These are phyloP conservation scores for Molossus alvarezi DNA, from an alignment of 2,797 vertebrate species.

Conservation along the genomic window DNA sequence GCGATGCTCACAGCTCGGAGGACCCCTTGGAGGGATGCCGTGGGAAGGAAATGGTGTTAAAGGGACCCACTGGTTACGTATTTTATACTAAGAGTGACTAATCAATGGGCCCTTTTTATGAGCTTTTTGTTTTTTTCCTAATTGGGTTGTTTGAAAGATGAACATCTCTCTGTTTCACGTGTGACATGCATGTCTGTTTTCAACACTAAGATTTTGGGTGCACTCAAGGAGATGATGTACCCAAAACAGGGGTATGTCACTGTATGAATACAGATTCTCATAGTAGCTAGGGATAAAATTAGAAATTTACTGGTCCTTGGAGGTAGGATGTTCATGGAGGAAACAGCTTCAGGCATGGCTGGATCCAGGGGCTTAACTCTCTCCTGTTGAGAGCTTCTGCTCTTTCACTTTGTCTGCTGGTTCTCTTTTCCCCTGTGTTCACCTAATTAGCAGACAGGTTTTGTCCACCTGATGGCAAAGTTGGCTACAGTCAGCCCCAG, in stretches of 20 bases:
- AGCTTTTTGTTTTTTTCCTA: neutral
- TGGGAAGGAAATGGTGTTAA: neutral
- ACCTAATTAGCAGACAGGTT: neutral
- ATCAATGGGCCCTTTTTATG: neutral
- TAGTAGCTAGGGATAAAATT: neutral
- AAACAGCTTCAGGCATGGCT: neutral
- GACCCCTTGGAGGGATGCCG: constrained; percentile 53
- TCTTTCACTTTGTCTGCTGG: neutral
- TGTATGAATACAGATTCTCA: neutral
- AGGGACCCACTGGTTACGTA: neutral
- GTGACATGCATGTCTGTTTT: neutral
- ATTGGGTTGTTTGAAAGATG: neutral
- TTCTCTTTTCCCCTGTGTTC: neutral
- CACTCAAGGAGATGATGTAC: neutral
- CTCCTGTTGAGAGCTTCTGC: neutral
- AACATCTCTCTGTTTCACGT: neutral
- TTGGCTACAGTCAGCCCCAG: neutral
- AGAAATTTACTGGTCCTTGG: neutral
- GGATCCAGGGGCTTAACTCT: neutral
- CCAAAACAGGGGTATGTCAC: neutral
- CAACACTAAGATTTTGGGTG: neutral
- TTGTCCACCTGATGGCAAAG: neutral
- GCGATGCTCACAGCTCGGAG: constrained; percentile 20
- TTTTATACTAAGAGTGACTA: neutral
- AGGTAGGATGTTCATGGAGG: neutral